These are phyloP conservation scores for Mugil cephalus DNA, from an alignment of 2,113 vertebrate species.

Conservation along the genomic window DNA sequence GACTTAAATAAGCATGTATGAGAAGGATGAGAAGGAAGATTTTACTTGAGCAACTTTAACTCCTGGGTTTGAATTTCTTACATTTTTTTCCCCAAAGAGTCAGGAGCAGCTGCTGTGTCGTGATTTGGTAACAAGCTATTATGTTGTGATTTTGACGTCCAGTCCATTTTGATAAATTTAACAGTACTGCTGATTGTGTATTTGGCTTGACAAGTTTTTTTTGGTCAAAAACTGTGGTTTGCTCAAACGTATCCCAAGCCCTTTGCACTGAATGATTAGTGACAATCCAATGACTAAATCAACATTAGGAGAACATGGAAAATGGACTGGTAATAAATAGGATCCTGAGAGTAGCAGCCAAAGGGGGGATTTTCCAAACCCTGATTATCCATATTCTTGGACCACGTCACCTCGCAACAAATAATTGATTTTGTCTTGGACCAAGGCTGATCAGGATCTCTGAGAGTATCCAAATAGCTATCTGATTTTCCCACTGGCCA, in stretches of 20 bases:
- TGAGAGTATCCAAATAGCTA: slow-evolving; percentile 70
- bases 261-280: slow-evolving; percentile 66
- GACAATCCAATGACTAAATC: slow-evolving; percentile 69
- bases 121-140: slow-evolving; percentile 63
- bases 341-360: slow-evolving; percentile 84
- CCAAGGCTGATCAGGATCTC: slow-evolving; percentile 79
- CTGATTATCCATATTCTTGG: slow-evolving; percentile 83
- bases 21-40: background rate
- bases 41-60: slow-evolving; percentile 6
- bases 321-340: slow-evolving; percentile 84
- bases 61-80: slow-evolving; percentile 15
- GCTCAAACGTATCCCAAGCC: slow-evolving; percentile 71
- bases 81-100: background rate
- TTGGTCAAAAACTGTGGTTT: slow-evolving; percentile 77
- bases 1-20: slow-evolving; percentile 6
- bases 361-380: slow-evolving; percentile 76
- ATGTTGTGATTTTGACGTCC: slow-evolving; percentile 26
- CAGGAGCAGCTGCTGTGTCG: slow-evolving; percentile 31
- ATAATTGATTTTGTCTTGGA: slow-evolving; percentile 79
- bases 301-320: slow-evolving; percentile 68
- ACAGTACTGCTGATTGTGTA: slow-evolving; percentile 45
- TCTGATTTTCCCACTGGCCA: slow-evolving; percentile 74
- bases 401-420: slow-evolving; percentile 77
- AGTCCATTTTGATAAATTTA: slow-evolving; percentile 38
- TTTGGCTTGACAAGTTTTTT: slow-evolving; percentile 79